These are phyloP conservation scores for Salminus brasiliensis DNA, from an alignment of 2,113 vertebrate species.

Conservation along the genomic window DNA sequence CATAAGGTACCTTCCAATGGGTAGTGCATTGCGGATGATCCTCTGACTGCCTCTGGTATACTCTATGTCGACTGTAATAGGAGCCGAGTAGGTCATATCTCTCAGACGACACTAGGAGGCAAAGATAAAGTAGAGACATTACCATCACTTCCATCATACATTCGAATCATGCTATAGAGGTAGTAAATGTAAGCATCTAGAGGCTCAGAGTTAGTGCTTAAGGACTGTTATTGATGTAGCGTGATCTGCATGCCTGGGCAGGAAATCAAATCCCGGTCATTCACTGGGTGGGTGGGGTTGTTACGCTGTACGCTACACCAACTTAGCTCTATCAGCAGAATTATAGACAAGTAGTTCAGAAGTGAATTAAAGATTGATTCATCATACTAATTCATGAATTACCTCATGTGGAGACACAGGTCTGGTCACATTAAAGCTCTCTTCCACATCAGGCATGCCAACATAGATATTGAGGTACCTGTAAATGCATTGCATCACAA, in stretches of 20 bases:
- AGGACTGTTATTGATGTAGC: too few relatives aligned
- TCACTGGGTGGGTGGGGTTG: too few relatives aligned
- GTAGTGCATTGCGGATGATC: constrained; percentile 94
- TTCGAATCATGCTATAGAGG: too few relatives aligned
- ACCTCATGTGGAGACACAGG: constrained; percentile 98
- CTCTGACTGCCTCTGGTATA: constrained; percentile 97
- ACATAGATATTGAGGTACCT: constrained; percentile 98
- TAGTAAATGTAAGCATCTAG: too few relatives aligned
- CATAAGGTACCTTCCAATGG: constrained; percentile 97
- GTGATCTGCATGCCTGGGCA: too few relatives aligned
- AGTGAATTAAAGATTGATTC: neutral
- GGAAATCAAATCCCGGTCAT: too few relatives aligned
- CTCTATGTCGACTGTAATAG: constrained; percentile 96
- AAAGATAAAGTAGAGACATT: constrained; percentile 6
- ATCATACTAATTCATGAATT: neutral
- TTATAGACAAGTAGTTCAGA: neutral
- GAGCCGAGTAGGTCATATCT: constrained; percentile 97
- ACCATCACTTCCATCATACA: neutral
- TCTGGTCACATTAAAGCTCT: constrained; percentile 97
- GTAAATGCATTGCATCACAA: constrained; percentile 46
- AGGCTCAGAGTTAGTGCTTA: too few relatives aligned
- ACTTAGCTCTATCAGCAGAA: too few relatives aligned
- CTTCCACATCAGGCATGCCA: constrained; percentile 94
- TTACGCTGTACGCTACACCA: too few relatives aligned
- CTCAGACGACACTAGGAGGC: constrained; percentile 88